Evolutionary conservation across 64 coral and sea anemone genomes (phyloP), one percentile per base, ranked within the genome.

Genomic region (Porites australiensis): DNA sequence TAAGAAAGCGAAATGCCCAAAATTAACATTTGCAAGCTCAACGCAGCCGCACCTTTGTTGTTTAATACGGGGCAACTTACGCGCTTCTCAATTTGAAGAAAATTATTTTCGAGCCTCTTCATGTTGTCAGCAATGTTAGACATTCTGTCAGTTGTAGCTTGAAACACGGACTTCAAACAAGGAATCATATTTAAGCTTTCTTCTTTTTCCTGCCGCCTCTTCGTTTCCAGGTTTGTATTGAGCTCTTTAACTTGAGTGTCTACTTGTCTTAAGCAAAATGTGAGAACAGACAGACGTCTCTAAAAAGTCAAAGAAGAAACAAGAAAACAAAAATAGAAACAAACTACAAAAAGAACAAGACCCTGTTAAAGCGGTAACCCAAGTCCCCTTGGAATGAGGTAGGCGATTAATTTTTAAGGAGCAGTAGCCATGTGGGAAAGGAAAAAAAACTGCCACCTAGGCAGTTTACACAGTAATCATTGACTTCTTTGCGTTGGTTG

Each of bases 241-340:
- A 76, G 14, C 8, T 15, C 13, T 6, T 76, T 47, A 15, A 76
- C 48, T 76, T 15, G 73, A 16, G 49, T 48, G 73, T 50, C 50
- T 76, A 47, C 19, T 50, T 76, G 45, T 76, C 73, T 76, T 15
- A 76, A 15, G 8, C 12, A 8, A 0, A 47, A 76, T 4, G 73
- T 76, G 4, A 76, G 73, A 76, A 76, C 16, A 76, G 73, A 76
- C 4, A 76, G 3, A 76, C 73, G 73, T 14, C 46, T 76, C 73
- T 76, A 19, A 8, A 18, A 50, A 76, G 50, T 16, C 27, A 37
- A 15, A 6, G 48, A 8, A 71, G 43, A 10, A 71, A 43, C 5
- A 23, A 71, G 4, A 8, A 5, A 52, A 49, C 73, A 50, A 7
- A 57, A 9, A 57, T 6, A 57, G 1, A 9, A 7, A 7, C 54